phyloP scores from a whole-genome alignment of 1,140 invertebrate genomes.

The Eriocheir sinensis region DNA sequence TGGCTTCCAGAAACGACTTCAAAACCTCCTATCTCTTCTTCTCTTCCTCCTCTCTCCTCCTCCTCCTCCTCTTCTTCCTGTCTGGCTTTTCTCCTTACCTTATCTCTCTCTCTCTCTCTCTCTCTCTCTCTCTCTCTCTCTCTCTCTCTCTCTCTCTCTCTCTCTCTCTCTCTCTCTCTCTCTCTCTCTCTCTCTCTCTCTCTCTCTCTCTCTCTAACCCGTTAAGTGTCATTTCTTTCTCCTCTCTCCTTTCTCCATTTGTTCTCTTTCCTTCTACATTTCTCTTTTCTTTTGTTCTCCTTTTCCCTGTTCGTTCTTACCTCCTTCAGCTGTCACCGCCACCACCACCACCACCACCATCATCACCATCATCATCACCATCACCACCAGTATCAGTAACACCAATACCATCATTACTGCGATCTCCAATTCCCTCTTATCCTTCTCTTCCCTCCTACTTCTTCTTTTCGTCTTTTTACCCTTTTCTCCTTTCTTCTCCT shows the following conservation, averaged over 20 bases:
- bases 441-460: neutral
- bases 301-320: neutral
- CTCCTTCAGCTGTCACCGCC: too few species aligned
- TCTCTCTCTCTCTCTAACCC: too few species aligned
- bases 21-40: neutral
- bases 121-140: slow-evolving; percentile 19
- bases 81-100: neutral
- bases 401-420: too few species aligned
- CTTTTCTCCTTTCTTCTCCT: neutral
- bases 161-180: neutral
- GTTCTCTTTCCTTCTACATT: neutral
- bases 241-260: neutral
- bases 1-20: neutral
- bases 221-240: too few species aligned
- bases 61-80: neutral
- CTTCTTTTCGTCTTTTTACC: neutral
- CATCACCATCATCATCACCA: too few species aligned
- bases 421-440: too few species aligned
- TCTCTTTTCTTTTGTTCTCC: slow-evolving; percentile 25
- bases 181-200: neutral
- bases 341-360: too few species aligned
- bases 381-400: too few species aligned
- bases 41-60: neutral
- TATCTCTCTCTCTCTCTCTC: slow-evolving; percentile 7
- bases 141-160: slow-evolving; percentile 34